phyloP scores from a whole-genome alignment of 2,888 invertebrate genomes.

The Philaethria dido region DNA sequence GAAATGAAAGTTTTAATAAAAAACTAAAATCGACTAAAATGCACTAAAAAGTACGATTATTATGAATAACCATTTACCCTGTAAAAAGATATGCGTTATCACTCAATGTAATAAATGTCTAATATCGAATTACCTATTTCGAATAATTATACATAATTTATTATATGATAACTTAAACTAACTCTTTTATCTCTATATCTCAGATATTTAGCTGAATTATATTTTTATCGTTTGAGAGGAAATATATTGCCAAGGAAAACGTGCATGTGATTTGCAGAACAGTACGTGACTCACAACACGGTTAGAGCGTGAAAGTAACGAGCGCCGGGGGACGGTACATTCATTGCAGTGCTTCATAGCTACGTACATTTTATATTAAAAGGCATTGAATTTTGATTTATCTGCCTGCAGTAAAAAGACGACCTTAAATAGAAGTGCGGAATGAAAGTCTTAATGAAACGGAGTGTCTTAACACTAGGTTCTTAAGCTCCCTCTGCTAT shows the following conservation, averaged over 20 bases:
- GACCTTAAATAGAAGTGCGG: no score
- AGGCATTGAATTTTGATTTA: neutral
- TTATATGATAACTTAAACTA: neutral
- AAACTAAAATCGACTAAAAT: no score
- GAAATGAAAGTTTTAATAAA: no score
- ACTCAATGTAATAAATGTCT: no score
- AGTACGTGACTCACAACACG: constrained; percentile 28
- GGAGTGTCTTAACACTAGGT: no score
- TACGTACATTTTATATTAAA: constrained; percentile 14
- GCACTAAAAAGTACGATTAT: no score
- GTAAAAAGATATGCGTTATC: no score
- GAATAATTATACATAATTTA: no score
- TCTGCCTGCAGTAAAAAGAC: neutral
- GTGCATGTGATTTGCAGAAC: constrained; percentile 23
- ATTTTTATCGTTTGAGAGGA: constrained; percentile 21
- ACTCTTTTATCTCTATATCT: neutral
- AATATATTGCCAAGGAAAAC: constrained; percentile 23
- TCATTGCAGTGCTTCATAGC: constrained; percentile 18
- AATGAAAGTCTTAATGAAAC: no score
- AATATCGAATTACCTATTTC: no score
- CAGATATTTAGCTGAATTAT: neutral
- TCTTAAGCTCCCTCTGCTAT: no score
- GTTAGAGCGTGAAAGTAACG: constrained; percentile 21
- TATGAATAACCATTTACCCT: no score
- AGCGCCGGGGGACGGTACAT: constrained; percentile 20